A percentile compares a stretch with the other conserved stretches of the same genome.
Conservation (phyloP, 2,888 invertebrate genomes). For the Drepanosiphum platanoidis region DNA sequence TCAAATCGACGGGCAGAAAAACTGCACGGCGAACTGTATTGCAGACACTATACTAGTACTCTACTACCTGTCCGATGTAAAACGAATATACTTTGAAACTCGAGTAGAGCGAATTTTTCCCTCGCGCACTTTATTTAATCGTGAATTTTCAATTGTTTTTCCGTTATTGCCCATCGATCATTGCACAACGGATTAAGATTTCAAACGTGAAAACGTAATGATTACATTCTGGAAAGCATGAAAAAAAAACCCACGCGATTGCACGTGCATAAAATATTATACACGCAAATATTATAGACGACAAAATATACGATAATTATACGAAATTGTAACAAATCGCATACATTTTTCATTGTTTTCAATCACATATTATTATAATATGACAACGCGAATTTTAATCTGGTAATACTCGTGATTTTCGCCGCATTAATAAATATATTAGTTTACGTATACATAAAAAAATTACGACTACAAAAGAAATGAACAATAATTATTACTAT, state of each 20-base stretch:
- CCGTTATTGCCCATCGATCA: neutral
- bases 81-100: neutral
- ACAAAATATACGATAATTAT: neutral
- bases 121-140: neutral
- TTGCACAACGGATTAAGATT: no score
- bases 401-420: conserved; percentile 7
- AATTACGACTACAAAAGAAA: neutral
- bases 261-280: no score
- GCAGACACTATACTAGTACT: no score
- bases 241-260: no score
- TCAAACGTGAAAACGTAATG: neutral
- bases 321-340: conserved; percentile 16
- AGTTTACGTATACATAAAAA: neutral
- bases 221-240: no score
- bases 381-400: neutral
- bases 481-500: neutral
- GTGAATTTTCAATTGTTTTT: neutral
- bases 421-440: neutral
- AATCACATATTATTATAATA: conserved; percentile 24
- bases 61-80: neutral
- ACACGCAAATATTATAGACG: neutral
- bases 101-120: neutral
- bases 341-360: no score
- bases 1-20: neutral
- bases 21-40: neutral